A percentile compares a stretch with the other conserved stretches of the same genome.
phyloP scores from a whole-genome alignment of 2,797 vertebrate species.

The Balearica regulorum region DNA sequence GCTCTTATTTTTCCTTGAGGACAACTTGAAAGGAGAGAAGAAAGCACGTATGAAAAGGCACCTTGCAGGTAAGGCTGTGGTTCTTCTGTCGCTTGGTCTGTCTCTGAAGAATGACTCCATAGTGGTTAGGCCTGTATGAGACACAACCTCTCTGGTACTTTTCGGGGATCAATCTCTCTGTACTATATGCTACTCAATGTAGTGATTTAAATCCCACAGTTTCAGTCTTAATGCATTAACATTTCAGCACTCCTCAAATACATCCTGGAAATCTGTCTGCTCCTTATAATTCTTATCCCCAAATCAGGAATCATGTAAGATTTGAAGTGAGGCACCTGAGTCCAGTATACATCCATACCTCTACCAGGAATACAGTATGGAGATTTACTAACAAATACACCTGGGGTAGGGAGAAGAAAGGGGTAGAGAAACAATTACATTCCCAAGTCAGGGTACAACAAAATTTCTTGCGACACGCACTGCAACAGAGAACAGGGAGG shows the following conservation, averaged over 20 bases:
- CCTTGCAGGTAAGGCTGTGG: slow-evolving; percentile 61
- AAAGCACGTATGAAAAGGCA: slow-evolving; percentile 51
- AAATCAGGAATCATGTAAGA: neutral
- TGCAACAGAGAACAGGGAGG: neutral
- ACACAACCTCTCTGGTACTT: slow-evolving; percentile 59
- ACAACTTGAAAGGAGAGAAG: slow-evolving; percentile 61
- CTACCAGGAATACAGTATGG: neutral
- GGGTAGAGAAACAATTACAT: neutral
- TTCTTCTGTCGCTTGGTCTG: slow-evolving; percentile 48
- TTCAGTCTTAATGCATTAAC: slow-evolving; percentile 42
- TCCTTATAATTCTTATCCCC: neutral
- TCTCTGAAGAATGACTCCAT: slow-evolving; percentile 62
- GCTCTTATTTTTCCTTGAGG: slow-evolving; percentile 66
- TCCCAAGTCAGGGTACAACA: neutral
- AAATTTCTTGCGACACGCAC: neutral
- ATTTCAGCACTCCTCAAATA: slow-evolving; percentile 28
- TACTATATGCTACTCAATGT: slow-evolving; percentile 18
- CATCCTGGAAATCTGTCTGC: neutral
- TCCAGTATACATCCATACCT: neutral
- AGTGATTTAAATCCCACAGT: slow-evolving; percentile 49
- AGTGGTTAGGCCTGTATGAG: slow-evolving; percentile 52
- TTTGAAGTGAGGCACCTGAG: neutral
- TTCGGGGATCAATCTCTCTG: slow-evolving; percentile 52
- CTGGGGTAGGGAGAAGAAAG: accelerated
- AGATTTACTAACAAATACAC: neutral